A percentile compares a stretch with the other conserved stretches of the same genome.
Conservation (phyloP, 1,140 invertebrate genomes). For the Goniozus legneri region DNA sequence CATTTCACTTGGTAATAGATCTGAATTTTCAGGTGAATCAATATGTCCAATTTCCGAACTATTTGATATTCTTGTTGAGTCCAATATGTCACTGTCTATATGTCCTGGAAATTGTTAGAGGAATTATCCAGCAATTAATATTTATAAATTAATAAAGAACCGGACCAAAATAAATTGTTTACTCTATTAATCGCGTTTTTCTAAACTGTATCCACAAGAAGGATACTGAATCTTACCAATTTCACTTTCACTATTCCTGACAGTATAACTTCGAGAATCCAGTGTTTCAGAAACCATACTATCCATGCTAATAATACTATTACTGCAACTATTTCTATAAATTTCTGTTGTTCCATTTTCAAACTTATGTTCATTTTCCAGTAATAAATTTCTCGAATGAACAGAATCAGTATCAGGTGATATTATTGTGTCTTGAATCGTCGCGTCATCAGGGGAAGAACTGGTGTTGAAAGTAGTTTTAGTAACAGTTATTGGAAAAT, state of each 20-base stretch:
- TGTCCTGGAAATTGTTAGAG: slow-evolving; percentile 37
- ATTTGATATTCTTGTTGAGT: slow-evolving; percentile 43
- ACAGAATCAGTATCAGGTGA: slow-evolving; percentile 47
- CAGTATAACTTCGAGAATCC: slow-evolving; percentile 37
- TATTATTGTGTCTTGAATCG: slow-evolving; percentile 43
- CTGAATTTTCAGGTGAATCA: slow-evolving; percentile 76
- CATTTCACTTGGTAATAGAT: slow-evolving; percentile 63
- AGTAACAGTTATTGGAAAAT: slow-evolving; percentile 39
- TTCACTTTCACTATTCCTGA: slow-evolving; percentile 48
- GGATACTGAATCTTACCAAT: slow-evolving; percentile 33
- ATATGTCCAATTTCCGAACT: slow-evolving; percentile 67
- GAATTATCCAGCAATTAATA: slow-evolving; percentile 33
- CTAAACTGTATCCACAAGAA: too few relatives aligned
- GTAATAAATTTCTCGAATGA: slow-evolving; percentile 27
- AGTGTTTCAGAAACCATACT: slow-evolving; percentile 40
- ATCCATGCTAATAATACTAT: slow-evolving; percentile 43
- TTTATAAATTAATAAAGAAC: background rate
- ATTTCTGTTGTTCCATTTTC: slow-evolving; percentile 21
- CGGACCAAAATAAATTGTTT: background rate
- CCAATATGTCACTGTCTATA: slow-evolving; percentile 47
- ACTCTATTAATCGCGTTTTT: background rate
- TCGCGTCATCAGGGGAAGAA: slow-evolving; percentile 35
- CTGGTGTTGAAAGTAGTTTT: slow-evolving; percentile 41
- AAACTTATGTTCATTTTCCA: slow-evolving; percentile 26
- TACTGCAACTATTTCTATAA: slow-evolving; percentile 36